Conservation (phyloP, 2,113 vertebrate species). For the Sinocyclocheilus grahami region DNA sequence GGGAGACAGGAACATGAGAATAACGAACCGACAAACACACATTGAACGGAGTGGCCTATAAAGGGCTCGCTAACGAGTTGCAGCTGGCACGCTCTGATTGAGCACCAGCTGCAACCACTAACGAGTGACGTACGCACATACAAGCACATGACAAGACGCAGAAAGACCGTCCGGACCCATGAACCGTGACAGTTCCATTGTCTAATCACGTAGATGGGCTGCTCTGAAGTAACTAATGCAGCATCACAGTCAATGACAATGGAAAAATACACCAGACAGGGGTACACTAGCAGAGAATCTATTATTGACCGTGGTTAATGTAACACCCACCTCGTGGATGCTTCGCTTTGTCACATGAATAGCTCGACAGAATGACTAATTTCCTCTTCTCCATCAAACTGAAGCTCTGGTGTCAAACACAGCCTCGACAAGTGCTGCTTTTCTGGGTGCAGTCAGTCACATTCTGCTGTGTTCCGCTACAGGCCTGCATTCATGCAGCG, state of each 20-base stretch:
- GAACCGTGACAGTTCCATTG: too few relatives aligned
- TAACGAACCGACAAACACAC: too few relatives aligned
- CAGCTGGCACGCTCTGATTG: too few relatives aligned
- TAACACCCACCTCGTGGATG: constrained; percentile 20
- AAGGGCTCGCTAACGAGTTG: too few relatives aligned
- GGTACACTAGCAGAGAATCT: constrained; percentile 8
- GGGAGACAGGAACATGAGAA: too few relatives aligned
- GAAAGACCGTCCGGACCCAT: too few relatives aligned
- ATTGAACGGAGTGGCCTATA: too few relatives aligned
- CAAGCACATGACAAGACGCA: too few relatives aligned
- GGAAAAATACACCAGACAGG: constrained; percentile 12
- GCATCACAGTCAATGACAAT: background rate
- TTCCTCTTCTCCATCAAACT: constrained; percentile 54
- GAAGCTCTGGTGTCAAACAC: constrained; percentile 24
- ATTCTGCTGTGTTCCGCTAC: background rate
- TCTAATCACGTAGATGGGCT: background rate
- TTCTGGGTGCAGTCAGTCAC: background rate
- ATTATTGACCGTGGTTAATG: constrained; percentile 35
- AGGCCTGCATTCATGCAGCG: background rate
- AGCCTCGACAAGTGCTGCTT: constrained; percentile 3
- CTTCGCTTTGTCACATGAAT: constrained; percentile 58
- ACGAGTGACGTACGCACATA: too few relatives aligned
- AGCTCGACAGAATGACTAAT: constrained; percentile 52
- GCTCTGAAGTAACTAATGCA: background rate
- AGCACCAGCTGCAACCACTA: too few relatives aligned